These are phyloP conservation scores for Brachionus plicatilis DNA, from an alignment of 1,140 invertebrate genomes.

Conservation along the genomic window DNA sequence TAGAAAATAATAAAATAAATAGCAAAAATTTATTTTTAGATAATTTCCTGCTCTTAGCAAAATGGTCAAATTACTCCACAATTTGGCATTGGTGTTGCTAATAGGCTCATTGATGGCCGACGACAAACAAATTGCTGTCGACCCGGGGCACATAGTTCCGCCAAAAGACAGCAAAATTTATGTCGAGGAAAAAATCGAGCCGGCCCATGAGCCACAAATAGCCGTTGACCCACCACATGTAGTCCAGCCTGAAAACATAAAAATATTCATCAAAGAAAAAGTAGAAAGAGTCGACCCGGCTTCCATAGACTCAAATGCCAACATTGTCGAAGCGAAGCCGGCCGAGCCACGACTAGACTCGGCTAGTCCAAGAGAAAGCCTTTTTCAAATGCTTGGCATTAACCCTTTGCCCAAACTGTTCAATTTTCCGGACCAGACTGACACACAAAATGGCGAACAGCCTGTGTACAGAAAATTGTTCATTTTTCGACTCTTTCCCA, in stretches of 20 bases:
- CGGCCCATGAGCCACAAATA: neutral
- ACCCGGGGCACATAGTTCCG: neutral
- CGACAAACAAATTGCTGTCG: neutral
- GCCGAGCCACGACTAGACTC: neutral
- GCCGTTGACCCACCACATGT: neutral
- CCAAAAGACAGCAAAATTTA: neutral
- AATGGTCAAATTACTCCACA: neutral
- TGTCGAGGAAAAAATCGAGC: neutral
- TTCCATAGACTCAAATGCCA: neutral
- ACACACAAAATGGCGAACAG: neutral
- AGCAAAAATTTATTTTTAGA: neutral
- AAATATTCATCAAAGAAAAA: neutral
- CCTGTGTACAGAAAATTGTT: neutral
- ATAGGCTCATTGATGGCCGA: neutral
- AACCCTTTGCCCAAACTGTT: neutral
- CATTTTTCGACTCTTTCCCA: neutral
- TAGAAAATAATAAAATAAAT: neutral
- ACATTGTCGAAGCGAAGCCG: neutral
- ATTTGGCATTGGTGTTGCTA: neutral
- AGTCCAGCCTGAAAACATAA: neutral
- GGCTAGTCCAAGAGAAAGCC: neutral
- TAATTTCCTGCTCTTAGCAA: neutral
- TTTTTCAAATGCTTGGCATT: neutral
- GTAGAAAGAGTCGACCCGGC: neutral
- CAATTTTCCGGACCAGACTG: neutral